Evolutionary conservation across 2,888 invertebrate species (phyloP), one percentile per base, ranked within the genome.

Genomic region (Willowsia nigromaculata): DNA sequence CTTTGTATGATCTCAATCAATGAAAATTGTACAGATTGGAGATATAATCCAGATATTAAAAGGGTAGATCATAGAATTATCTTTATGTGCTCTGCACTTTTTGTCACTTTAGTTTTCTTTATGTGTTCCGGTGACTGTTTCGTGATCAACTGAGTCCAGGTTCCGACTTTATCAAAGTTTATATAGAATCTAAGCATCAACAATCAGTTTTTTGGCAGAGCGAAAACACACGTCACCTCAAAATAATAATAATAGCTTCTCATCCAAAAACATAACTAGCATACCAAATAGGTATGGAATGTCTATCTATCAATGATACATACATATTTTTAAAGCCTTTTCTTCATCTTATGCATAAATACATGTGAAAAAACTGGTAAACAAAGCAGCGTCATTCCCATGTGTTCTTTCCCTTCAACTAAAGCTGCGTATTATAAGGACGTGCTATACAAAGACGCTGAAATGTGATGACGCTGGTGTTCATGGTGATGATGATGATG

Each of bases 381-480:
- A 86, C 86, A 86, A 86, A 80, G 78, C 78, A 22, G 30, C 86
- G 80, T 80, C 86, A 84, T 76, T 50, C 76, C 50, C 76, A 76
- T 50, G 76, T 53, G 25, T 50, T 50, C 53, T 18, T 50, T 43
- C 43, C 43, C 22, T 6, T 40, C 15, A n/a, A 30, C 25, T 13
- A 59, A 59, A 11, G 27, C 59, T 11, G 2, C 18, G 62, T 50
- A 50, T 53, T n/a, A n/a, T 18, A 53, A 13, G 11, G 43, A 53
- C 13, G 18, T 18, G 22, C 18, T 50, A 3, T 53, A 53, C 53
- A 53, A 65, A n/a, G 71, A 40, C 43, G 71, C 40, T 68, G n/a
- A 0, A 30, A 53, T 53, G 50, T 13, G 56, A 56, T 56, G 56
- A 56, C 59, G 59, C 59, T 59, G 59, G 30, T 59, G 47, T 9